These are phyloP conservation scores for Zaprionus inermis DNA, from an alignment of 1,140 invertebrate genomes.

Conservation along the genomic window DNA sequence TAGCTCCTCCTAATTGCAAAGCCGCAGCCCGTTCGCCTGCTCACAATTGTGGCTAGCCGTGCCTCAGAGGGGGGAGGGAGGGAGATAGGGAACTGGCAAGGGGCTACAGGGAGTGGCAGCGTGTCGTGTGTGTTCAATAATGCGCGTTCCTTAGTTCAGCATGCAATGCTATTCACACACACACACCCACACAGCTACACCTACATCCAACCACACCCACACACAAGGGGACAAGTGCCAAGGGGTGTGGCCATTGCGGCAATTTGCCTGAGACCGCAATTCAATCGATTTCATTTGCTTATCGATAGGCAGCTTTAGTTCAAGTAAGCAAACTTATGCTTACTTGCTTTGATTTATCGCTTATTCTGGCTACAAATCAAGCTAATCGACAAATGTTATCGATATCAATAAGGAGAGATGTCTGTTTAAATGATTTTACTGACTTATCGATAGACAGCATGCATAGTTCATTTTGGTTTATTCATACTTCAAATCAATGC, in stretches of 20 bases:
- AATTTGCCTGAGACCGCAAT: background rate
- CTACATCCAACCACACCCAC: background rate
- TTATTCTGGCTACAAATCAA: background rate
- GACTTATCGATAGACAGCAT: background rate
- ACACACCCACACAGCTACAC: background rate
- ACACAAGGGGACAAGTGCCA: background rate
- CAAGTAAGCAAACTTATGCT: too few relatives aligned
- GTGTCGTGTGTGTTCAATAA: conserved; percentile 73
- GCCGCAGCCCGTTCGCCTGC: conserved; percentile 59
- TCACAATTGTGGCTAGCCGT: conserved; percentile 64
- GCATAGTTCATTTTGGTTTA: background rate
- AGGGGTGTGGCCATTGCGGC: conserved; percentile 22
- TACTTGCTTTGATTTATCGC: background rate
- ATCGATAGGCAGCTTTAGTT: conserved; percentile 8
- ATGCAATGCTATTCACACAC: conserved; percentile 1
- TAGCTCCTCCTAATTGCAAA: conserved; percentile 81
- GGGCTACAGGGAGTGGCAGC: conserved; percentile 29
- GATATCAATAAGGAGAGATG: too few relatives aligned
- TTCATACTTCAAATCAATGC: background rate
- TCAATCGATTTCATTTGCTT: background rate
- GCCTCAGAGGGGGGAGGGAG: conserved; percentile 14
- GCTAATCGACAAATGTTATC: too few relatives aligned
- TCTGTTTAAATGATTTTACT: too few relatives aligned
- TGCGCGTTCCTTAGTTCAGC: conserved; percentile 20
- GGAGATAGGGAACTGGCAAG: background rate